Evolutionary conservation across 2,113 vertebrate genomes (phyloP), one percentile per base, ranked within the genome.

Genomic region (Peromyscus polionotus): DNA sequence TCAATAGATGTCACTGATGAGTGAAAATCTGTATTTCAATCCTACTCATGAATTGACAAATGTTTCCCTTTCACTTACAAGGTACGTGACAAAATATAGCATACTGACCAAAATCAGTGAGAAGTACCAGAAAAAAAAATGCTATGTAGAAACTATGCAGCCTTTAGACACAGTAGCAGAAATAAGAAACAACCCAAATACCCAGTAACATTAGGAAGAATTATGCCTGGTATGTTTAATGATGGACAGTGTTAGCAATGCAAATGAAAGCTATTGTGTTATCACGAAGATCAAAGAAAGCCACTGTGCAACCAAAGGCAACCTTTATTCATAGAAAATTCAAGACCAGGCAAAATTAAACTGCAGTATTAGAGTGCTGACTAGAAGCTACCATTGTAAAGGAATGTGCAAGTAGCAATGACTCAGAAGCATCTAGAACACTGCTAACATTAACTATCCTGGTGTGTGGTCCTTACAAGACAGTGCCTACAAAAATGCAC

Each of bases 11-110:
- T 75, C 16, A 2, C 3, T 63, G n/a, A 39, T 65, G 79, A 88
- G 39, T 67, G 42, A 95, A 92, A 90, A 77, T 9, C 70, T 59
- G 22, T 84, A 75, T 90, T 95, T 83, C 70, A 81, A 90, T 72
- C 9, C 79, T 80, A 88, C 80, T 95, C 88, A 76, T 24, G n/a
- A 86, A 33, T 81, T 80, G 36, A 77, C 51, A 93, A 85, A 90
- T 63, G 26, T 72, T 91, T 24, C 31, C 31, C 19, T 89, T 95
- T 36, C 39, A 88, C 19, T 54, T 48, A 70, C 9, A 96, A 86
- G 16, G 72, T 14, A 88, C 0, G n/a, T 79, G 59, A 68, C 19
- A 86, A 91, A 31, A 22, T 31, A 61, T 39, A 31, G 81, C 13
- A 63, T 61, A 83, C 20, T 75, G 31, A 73, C 22, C 59, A 48